Conservation (phyloP, 2,113 vertebrate species). For the Ginglymostoma cirratum region DNA sequence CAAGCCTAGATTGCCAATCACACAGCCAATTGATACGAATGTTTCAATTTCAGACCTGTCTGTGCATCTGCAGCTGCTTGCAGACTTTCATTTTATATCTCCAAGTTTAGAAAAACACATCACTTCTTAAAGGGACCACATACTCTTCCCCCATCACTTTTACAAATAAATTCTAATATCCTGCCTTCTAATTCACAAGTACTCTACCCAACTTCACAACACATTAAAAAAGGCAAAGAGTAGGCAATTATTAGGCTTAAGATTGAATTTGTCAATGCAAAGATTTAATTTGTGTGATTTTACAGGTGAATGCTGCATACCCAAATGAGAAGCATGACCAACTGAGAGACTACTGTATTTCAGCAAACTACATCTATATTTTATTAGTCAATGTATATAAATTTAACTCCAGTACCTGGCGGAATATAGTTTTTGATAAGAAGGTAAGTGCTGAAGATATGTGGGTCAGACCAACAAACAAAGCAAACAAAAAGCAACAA, state of each 20-base stretch:
- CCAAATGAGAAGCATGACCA: background rate
- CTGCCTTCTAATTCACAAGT: too few relatives aligned
- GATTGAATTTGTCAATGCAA: background rate
- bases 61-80: too few relatives aligned
- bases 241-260: background rate
- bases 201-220: too few relatives aligned
- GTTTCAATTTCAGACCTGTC: too few relatives aligned
- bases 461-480: background rate
- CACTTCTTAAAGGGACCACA: too few relatives aligned
- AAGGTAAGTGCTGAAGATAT: slow-evolving; percentile 20
- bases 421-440: background rate
- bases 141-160: too few relatives aligned
- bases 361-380: background rate
- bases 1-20: too few relatives aligned
- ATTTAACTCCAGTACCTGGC: slow-evolving; percentile 18
- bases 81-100: too few relatives aligned
- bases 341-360: background rate
- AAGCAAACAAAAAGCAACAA: too few relatives aligned
- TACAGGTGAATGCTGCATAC: background rate
- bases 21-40: too few relatives aligned
- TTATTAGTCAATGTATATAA: background rate
- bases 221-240: background rate
- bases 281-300: background rate
- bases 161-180: too few relatives aligned
- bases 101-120: too few relatives aligned